Evolutionary conservation across 2,888 invertebrate genomes (phyloP).

Genomic region (Ferdinandea cuprea): DNA sequence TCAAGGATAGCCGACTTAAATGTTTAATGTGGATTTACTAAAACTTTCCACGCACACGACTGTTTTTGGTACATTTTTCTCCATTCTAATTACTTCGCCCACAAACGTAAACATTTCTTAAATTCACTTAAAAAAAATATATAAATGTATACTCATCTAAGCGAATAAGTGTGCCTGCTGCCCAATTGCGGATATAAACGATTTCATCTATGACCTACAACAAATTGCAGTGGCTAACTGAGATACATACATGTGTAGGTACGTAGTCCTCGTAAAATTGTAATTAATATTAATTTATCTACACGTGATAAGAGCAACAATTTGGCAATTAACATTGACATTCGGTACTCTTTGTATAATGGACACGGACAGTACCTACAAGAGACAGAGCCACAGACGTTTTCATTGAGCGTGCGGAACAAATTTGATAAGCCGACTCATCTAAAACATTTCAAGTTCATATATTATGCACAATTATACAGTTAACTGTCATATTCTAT

Average conservation of each 20-base stretch:
- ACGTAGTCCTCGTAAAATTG: constrained; percentile 46
- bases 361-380: not conserved
- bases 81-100: not conserved
- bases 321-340: constrained; percentile 68
- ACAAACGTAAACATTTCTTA: not conserved
- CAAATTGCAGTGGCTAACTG: constrained; percentile 20
- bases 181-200: constrained; percentile 36
- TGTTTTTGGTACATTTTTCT: no score
- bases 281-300: constrained; percentile 68
- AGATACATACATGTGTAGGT: no score
- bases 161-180: constrained; percentile 16
- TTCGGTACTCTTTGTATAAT: constrained; percentile 64
- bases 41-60: no score
- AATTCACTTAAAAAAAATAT: not conserved
- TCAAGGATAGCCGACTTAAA: no score
- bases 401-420: not conserved
- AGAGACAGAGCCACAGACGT: not conserved
- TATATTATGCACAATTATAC: no score
- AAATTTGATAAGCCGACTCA: not conserved
- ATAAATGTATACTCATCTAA: not conserved
- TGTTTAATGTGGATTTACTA: no score
- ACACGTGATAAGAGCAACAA: constrained; percentile 67
- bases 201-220: constrained; percentile 33
- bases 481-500: no score
- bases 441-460: no score